These are phyloP conservation scores for Bembecia ichneumoniformis DNA, from an alignment of 2,888 invertebrate genomes.

Conservation along the genomic window DNA sequence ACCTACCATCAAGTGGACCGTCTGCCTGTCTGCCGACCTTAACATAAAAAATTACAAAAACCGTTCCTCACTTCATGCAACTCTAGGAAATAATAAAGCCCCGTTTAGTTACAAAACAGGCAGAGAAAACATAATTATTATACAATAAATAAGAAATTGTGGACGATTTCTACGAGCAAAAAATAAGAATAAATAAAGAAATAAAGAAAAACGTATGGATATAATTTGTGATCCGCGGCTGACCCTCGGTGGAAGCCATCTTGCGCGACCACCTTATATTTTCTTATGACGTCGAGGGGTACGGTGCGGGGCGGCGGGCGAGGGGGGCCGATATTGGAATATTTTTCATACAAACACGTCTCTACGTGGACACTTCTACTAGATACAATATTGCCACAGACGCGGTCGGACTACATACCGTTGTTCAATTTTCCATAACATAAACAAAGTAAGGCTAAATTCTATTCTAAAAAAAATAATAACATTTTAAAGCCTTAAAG, in stretches of 20 bases:
- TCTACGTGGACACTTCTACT: constrained; percentile 68
- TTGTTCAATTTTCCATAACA: neutral
- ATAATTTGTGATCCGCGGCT: neutral
- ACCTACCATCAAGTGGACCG: no score
- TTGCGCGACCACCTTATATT: constrained; percentile 52
- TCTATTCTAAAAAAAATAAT: no score
- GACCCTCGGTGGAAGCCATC: constrained; percentile 22
- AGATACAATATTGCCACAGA: constrained; percentile 63
- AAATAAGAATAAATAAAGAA: neutral
- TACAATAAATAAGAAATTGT: no score
- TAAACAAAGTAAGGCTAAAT: no score
- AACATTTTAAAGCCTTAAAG: no score
- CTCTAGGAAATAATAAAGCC: no score
- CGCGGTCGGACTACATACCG: constrained; percentile 36
- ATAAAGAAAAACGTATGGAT: neutral
- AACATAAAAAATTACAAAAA: no score
- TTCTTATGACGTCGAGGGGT: constrained; percentile 17
- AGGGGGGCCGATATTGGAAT: constrained; percentile 61
- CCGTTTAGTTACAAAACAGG: no score
- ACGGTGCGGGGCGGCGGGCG: constrained; percentile 16
- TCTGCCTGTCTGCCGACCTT: no score
- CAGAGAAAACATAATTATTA: no score
- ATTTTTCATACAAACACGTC: constrained; percentile 73
- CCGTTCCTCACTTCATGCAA: no score
- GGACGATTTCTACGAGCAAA: no score